A percentile compares a stretch with the other conserved stretches of the same genome.
These are phyloP conservation scores for Pogonus chalceus DNA, from an alignment of 1,140 invertebrate genomes.

Conservation along the genomic window DNA sequence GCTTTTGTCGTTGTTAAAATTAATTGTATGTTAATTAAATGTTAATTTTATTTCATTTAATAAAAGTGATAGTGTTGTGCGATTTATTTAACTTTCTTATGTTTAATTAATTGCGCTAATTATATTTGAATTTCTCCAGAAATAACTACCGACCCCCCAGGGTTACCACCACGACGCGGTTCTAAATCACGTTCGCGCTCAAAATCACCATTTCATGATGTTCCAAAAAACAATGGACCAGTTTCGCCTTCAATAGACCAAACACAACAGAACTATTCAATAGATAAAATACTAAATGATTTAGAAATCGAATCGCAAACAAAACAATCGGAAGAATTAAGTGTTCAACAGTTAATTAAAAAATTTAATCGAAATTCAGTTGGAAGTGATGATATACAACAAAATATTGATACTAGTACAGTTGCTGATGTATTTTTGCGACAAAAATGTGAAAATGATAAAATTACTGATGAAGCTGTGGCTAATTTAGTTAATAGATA, in stretches of 20 bases:
- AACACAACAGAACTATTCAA: not conserved
- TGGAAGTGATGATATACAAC: too few species aligned
- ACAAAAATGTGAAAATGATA: constrained; percentile 5
- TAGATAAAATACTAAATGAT: not conserved
- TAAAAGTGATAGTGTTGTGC: too few species aligned
- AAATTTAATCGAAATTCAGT: not conserved
- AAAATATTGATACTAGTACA: not conserved
- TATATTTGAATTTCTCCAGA: too few species aligned
- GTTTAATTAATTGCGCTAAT: too few species aligned
- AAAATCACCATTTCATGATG: constrained; percentile 17
- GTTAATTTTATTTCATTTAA: too few species aligned
- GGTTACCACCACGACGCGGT: constrained; percentile 3
- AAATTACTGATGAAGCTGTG: constrained; percentile 6
- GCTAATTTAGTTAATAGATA: constrained; percentile 8
- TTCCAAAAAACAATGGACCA: constrained; percentile 20
- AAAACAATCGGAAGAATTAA: not conserved
- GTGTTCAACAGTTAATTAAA: constrained; percentile 3
- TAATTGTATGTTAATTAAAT: too few species aligned
- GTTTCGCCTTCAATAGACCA: too few species aligned
- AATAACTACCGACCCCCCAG: too few species aligned
- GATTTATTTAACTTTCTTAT: too few species aligned
- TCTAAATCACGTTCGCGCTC: not conserved
- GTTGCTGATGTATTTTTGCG: not conserved
- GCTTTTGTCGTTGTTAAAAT: too few species aligned
- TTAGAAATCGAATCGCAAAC: not conserved